Percentiles rank a stretch among this genome's conserved stretches.
Evolutionary conservation across 2,888 invertebrate species (phyloP).

Genomic region (Hirtodrosophila alboralis): DNA sequence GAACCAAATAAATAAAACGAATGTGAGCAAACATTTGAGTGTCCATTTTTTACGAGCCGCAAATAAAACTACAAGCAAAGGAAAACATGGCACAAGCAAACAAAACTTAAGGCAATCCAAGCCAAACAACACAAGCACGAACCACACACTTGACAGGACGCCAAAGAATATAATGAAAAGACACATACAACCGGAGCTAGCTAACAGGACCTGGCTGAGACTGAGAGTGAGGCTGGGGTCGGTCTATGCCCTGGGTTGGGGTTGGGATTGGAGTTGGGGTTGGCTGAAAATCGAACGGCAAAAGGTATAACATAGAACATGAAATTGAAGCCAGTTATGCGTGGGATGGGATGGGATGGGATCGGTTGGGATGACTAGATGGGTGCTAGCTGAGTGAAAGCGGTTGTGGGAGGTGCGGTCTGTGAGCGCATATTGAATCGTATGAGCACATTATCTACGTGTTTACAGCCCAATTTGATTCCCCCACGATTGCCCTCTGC

Average conservation of each 20-base stretch:
- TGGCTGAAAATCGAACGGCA: conserved; percentile 37
- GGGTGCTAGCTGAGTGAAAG: conserved; percentile 17
- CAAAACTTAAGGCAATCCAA: conserved; percentile 51
- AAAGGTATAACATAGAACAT: conserved; percentile 41
- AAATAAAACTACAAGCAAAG: conserved; percentile 66
- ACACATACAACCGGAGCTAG: conserved; percentile 23
- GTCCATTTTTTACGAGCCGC: conserved; percentile 72
- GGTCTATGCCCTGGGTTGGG: background rate
- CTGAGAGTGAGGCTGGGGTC: background rate
- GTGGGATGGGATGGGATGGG: background rate
- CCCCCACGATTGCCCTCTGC: conserved; percentile 65
- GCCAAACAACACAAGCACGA: conserved; percentile 40
- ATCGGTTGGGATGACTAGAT: background rate
- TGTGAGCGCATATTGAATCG: conserved; percentile 61
- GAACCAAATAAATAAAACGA: conserved; percentile 60
- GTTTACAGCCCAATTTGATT: conserved; percentile 81
- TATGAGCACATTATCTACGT: conserved; percentile 79
- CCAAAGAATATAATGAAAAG: conserved; percentile 62
- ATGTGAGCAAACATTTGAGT: conserved; percentile 68
- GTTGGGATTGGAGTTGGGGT: conserved; percentile 1
- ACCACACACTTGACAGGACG: conserved; percentile 66
- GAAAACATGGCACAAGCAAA: conserved; percentile 58
- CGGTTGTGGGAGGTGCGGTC: conserved; percentile 15
- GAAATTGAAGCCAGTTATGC: conserved; percentile 42
- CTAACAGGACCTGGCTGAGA: conserved; percentile 4